phyloP scores from a whole-genome alignment of 2,113 vertebrate genomes.

The Tauraco erythrolophus region DNA sequence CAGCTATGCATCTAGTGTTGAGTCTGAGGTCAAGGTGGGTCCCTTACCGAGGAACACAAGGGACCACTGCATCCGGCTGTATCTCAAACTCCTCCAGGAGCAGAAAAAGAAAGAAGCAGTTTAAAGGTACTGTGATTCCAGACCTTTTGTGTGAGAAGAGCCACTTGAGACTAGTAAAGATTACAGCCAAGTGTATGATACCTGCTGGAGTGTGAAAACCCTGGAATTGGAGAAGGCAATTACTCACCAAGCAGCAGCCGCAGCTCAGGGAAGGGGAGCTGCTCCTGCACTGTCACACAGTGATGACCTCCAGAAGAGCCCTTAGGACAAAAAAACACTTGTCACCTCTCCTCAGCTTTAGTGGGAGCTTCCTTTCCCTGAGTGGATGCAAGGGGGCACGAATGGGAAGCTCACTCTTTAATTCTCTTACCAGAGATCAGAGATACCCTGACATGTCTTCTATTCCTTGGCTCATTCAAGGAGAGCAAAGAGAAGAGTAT shows the following conservation, averaged over 20 bases:
- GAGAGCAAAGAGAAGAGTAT: background rate
- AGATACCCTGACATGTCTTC: background rate
- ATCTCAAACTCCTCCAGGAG: background rate
- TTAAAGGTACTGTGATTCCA: background rate
- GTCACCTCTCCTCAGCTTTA: background rate
- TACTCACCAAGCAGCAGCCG: background rate
- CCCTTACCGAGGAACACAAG: background rate
- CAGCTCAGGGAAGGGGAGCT: background rate
- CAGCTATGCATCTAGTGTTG: background rate
- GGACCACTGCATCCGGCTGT: rapidly evolving
- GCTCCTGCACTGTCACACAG: background rate
- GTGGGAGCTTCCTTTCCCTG: background rate
- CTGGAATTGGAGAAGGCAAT: background rate
- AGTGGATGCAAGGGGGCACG: background rate
- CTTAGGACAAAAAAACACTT: background rate
- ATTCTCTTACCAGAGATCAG: background rate
- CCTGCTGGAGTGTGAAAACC: background rate
- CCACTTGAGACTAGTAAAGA: background rate
- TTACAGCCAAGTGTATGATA: background rate
- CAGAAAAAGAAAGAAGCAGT: background rate
- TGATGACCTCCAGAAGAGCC: background rate
- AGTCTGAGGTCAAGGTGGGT: background rate
- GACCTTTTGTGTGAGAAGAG: background rate
- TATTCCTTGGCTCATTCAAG: background rate
- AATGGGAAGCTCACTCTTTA: background rate